A percentile compares a stretch with the other conserved stretches of the same genome.
phyloP scores from a whole-genome alignment of 2,797 vertebrate genomes.

The Salmo trutta region DNA sequence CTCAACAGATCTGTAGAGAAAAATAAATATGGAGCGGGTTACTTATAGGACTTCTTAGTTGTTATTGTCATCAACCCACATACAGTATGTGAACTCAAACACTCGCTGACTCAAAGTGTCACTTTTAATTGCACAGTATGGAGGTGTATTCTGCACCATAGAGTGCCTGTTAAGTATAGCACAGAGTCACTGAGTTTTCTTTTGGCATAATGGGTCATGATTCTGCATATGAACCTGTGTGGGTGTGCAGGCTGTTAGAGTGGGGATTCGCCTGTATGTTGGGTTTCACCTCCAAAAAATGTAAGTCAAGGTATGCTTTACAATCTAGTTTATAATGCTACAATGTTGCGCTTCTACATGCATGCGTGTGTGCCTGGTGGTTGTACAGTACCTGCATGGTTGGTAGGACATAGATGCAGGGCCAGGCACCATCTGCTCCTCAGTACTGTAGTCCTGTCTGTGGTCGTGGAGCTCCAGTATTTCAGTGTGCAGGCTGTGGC shows the following conservation, averaged over 20 bases:
- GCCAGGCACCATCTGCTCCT: conserved; percentile 79
- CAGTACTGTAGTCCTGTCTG: conserved; percentile 62
- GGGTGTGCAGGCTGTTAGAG: not conserved
- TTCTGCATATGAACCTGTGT: not conserved
- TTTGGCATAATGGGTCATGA: not conserved
- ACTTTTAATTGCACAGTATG: not conserved
- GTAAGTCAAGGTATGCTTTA: not conserved
- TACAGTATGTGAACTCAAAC: not conserved
- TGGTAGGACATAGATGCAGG: conserved; percentile 63
- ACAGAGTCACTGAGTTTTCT: not conserved
- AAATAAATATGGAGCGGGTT: not conserved
- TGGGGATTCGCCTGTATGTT: not conserved
- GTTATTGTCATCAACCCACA: not conserved
- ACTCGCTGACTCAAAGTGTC: not conserved
- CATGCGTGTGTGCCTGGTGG: conserved; percentile 9
- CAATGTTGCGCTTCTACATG: not conserved
- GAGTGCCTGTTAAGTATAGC: not conserved
- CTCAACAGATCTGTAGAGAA: conserved; percentile 61
- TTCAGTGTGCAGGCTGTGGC: conserved; percentile 55
- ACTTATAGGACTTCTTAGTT: not conserved
- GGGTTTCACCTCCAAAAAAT: not conserved
- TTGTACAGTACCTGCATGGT: conserved; percentile 66
- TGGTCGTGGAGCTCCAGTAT: conserved; percentile 52
- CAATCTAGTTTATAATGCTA: not conserved
- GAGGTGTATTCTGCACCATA: not conserved